Percentiles rank a stretch among this genome's conserved stretches.
These are phyloP conservation scores for Mus spretus DNA, from an alignment of 2,797 vertebrate species.

Conservation along the genomic window DNA sequence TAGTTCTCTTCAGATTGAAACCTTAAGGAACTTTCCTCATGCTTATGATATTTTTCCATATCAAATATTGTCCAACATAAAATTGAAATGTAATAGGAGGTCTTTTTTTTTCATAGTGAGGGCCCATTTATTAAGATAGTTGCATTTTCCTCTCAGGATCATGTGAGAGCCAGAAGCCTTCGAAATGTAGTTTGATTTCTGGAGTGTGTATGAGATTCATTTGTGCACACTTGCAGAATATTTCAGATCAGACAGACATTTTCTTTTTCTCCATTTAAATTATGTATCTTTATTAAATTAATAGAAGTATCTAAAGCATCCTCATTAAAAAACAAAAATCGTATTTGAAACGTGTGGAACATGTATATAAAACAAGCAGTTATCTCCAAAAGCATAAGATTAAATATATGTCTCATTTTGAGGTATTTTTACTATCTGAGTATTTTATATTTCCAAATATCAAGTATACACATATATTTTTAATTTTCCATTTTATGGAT, in stretches of 20 bases:
- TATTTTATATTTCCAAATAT: constrained; percentile 47
- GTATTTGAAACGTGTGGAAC: not conserved
- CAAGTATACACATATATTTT: constrained; percentile 51
- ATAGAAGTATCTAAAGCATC: not conserved
- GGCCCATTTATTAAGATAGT: not conserved
- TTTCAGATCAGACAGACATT: not conserved
- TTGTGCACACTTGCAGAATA: not conserved
- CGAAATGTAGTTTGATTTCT: not conserved
- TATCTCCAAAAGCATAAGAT: constrained; percentile 19
- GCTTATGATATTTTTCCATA: constrained; percentile 3
- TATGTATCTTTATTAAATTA: constrained; percentile 35
- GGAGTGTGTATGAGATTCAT: not conserved
- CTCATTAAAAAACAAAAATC: not conserved
- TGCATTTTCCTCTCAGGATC: not conserved
- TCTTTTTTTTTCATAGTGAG: not conserved
- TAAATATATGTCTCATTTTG: not conserved
- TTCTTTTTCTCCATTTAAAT: not conserved
- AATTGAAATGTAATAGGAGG: not conserved
- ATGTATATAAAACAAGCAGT: not conserved
- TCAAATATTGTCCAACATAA: not conserved
- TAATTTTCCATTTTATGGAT: constrained; percentile 9
- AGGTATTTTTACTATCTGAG: not conserved
- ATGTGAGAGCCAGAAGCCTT: not conserved
- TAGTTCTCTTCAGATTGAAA: not conserved
- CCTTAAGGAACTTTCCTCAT: not conserved